Evolutionary conservation across 2,113 vertebrate species (phyloP).

Genomic region (Phalacrocorax aristotelis): DNA sequence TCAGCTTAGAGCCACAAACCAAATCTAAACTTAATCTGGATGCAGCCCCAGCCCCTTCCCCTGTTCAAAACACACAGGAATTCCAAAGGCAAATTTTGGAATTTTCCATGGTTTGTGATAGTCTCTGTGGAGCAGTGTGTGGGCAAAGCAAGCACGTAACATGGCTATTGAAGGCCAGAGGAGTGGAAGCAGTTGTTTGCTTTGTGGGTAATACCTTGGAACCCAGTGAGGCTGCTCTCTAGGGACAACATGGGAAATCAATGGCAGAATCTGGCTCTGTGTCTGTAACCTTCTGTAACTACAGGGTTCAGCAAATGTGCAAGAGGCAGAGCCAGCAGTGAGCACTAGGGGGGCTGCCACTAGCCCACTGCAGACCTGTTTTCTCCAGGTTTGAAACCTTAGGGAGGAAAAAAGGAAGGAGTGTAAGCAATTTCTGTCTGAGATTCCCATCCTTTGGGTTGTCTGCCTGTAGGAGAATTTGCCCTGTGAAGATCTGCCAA

Average conservation of each 20-base stretch:
- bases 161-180: background rate
- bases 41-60: background rate
- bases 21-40: constrained; percentile 40
- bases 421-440: background rate
- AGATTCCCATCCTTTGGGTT: background rate
- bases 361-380: background rate
- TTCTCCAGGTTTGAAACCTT: background rate
- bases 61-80: background rate
- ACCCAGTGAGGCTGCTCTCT: background rate
- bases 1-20: constrained; percentile 49
- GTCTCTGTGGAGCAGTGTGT: background rate
- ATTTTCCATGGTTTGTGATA: constrained; percentile 57
- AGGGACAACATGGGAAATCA: constrained; percentile 9
- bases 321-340: background rate
- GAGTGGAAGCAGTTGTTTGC: background rate
- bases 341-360: background rate
- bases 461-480: background rate
- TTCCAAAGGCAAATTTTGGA: background rate
- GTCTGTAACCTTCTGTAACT: background rate
- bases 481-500: background rate
- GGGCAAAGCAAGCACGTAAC: constrained; percentile 22
- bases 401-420: background rate
- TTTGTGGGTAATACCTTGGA: constrained; percentile 26
- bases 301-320: background rate
- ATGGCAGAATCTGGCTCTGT: background rate